phyloP scores from a whole-genome alignment of 2,888 invertebrate genomes.

The Brachycybe producta region DNA sequence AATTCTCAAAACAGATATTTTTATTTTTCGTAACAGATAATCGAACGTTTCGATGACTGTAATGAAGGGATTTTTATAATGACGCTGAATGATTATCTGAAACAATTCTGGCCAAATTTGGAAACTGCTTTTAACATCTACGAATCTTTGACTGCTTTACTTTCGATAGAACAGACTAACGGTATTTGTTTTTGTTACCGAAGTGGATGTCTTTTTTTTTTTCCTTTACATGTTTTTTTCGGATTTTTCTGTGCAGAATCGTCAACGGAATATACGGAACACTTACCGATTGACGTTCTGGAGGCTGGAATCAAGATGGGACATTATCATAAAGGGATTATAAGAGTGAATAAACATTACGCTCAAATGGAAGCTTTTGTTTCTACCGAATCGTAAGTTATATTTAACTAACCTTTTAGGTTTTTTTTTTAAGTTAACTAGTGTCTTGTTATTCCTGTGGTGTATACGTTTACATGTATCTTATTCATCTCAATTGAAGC shows the following conservation, averaged over 20 bases:
- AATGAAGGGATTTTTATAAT: constrained; percentile 28
- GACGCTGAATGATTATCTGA: constrained; percentile 28
- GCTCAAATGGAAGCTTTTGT: constrained; percentile 30
- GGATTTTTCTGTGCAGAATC: not conserved
- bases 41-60: constrained; percentile 21
- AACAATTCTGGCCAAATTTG: constrained; percentile 27
- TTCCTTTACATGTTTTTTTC: not conserved
- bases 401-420: not conserved
- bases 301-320: constrained; percentile 29
- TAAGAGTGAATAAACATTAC: constrained; percentile 32
- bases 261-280: constrained; percentile 26
- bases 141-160: constrained; percentile 25
- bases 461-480: too few relatives aligned
- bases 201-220: not conserved
- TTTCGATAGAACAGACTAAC: not conserved
- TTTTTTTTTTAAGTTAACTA: too few relatives aligned
- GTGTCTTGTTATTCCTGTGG: too few relatives aligned
- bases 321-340: constrained; percentile 27
- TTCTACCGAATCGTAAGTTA: constrained; percentile 21
- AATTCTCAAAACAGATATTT: too few relatives aligned
- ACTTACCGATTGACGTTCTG: constrained; percentile 28
- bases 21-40: constrained; percentile 7
- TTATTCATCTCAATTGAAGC: too few relatives aligned
- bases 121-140: constrained; percentile 27
- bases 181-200: not conserved